phyloP scores from a whole-genome alignment of 1,140 invertebrate species.

The Elymnias hypermnestra region DNA sequence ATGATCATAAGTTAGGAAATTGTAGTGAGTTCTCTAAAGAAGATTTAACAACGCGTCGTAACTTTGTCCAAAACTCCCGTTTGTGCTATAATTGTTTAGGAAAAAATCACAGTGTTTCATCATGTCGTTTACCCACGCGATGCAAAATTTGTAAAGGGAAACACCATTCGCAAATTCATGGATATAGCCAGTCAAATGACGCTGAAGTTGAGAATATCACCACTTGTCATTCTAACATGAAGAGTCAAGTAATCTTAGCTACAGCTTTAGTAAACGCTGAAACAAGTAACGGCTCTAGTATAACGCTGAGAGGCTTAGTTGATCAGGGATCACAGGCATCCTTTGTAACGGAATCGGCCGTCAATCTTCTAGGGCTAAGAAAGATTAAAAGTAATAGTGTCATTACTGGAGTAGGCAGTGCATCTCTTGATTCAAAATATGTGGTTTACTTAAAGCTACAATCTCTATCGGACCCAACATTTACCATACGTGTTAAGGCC shows the following conservation, averaged over 20 bases:
- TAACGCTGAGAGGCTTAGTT: background rate
- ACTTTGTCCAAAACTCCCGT: constrained; percentile 14
- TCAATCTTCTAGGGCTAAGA: constrained; percentile 1
- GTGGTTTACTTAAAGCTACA: background rate
- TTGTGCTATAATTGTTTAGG: constrained; percentile 27
- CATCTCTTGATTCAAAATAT: background rate
- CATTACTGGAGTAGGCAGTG: constrained; percentile 3
- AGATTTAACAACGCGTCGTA: constrained; percentile 3
- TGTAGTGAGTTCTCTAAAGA: constrained; percentile 16
- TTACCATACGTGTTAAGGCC: constrained; percentile 4
- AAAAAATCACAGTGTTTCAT: constrained; percentile 15
- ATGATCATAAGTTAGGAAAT: constrained; percentile 3
- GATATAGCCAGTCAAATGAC: too few relatives aligned
- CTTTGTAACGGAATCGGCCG: constrained; percentile 2
- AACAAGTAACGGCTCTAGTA: background rate
- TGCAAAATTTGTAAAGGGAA: constrained; percentile 15
- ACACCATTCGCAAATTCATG: constrained; percentile 19
- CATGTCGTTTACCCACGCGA: constrained; percentile 3
- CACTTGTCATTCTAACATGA: too few relatives aligned
- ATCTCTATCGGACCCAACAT: background rate
- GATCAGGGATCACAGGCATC: constrained; percentile 9
- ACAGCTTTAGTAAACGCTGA: constrained; percentile 9
- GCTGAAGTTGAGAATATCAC: too few relatives aligned
- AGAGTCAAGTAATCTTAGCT: constrained; percentile 6
- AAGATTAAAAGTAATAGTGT: background rate